Base-by-base conservation (phyloP, 2,113 vertebrate genomes). In the Gymnocephalus cernua region DNA sequence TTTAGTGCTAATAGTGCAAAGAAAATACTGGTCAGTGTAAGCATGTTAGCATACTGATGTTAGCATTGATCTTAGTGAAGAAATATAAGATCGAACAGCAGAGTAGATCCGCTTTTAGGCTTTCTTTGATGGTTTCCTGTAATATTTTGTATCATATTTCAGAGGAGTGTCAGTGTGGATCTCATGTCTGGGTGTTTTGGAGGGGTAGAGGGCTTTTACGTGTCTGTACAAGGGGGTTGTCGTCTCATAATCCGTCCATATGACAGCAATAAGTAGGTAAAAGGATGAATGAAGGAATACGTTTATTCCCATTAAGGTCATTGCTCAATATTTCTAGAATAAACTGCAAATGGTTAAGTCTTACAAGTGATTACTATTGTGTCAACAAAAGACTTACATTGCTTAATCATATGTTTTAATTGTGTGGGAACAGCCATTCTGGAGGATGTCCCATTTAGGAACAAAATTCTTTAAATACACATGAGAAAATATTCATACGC, bases 401-500 rank as follows among this genome's bases (percentile, higher is more conserved):
- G 50, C 35, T 73, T 73, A 79, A 68, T 83, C 13, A 21, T 77
- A 79, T 73, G 68, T 77, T 86, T 85, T 74, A 76, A 75, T 65
- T 63, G 4, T 38, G 73, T 53, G 61, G 18, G 66, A 58, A 27
- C 77, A 69, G 70, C 44, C 61, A 47, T 82, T 80, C 69, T 65
- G 51, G 73, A 88, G 73, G 84, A 89, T 64, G 80, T 84, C 80
- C 78, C 77, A 65, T 87, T 85, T 84, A 84, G 84, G 74, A 77
- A 66, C 74, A 68, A 85, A 85, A 85, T 47, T 80, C 75, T 80
- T 86, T 89, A 83, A 89, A 89, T 88, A 84, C 79, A 89, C 79
- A 53, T 29, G 35, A 77, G 90, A 53, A 88, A 92, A 89, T 86
- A 87, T 84, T 87, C 67, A 90, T 79, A 57, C 25, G 16, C 86